These are phyloP conservation scores for Halichoeres trimaculatus DNA, from an alignment of 2,113 vertebrate genomes.

Conservation along the genomic window DNA sequence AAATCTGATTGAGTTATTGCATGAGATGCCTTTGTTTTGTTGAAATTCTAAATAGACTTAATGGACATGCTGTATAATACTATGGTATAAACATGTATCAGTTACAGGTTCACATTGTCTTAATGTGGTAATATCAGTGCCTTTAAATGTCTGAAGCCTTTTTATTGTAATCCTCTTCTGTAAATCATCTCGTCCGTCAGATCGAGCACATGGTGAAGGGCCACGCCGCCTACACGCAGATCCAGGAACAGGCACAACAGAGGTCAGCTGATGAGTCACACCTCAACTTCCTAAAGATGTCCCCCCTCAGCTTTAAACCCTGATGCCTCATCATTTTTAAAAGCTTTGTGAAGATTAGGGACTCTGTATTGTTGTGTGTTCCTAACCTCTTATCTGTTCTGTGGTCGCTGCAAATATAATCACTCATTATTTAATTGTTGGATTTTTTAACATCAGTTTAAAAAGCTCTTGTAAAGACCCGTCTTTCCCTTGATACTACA, in stretches of 20 bases:
- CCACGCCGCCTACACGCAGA: conserved; percentile 87
- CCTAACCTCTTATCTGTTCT: background rate
- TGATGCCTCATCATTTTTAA: background rate
- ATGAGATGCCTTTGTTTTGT: too few relatives aligned
- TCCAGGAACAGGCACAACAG: conserved; percentile 85
- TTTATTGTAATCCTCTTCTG: background rate
- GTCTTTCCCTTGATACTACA: background rate
- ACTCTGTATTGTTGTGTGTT: background rate
- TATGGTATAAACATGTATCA: background rate
- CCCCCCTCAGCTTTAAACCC: conserved; percentile 3
- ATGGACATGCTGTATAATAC: too few relatives aligned
- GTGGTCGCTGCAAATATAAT: background rate
- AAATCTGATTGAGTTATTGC: too few relatives aligned
- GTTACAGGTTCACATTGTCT: background rate
- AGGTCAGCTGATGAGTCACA: conserved; percentile 81
- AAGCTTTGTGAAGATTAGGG: conserved; percentile 15
- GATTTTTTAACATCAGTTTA: background rate
- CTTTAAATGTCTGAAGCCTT: background rate
- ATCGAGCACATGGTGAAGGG: conserved; percentile 92
- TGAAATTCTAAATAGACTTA: too few relatives aligned
- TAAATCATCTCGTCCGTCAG: conserved; percentile 79
- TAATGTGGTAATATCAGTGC: background rate
- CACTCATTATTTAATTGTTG: background rate
- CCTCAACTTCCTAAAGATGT: background rate
- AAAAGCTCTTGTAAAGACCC: background rate